These are phyloP conservation scores for Anguilla japonica DNA, from an alignment of 2,113 vertebrate species.

Conservation along the genomic window DNA sequence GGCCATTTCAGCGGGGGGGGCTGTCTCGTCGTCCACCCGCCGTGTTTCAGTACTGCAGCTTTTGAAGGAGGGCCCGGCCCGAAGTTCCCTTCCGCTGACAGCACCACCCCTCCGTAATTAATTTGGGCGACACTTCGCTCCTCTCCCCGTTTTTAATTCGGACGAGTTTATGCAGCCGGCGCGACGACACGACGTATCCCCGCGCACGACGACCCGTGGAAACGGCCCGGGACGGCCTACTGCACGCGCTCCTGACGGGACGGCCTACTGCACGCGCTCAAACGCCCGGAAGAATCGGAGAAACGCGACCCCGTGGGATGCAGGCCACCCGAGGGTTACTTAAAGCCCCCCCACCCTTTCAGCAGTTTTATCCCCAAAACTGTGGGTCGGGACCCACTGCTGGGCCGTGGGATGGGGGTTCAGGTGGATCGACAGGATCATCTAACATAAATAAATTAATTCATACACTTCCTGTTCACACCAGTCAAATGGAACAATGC, in stretches of 20 bases:
- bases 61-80: neutral
- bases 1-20: neutral
- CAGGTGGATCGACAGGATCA: too few relatives aligned
- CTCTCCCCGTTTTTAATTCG: constrained; percentile 33
- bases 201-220: constrained; percentile 58
- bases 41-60: neutral
- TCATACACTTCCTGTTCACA: too few relatives aligned
- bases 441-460: too few relatives aligned
- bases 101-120: constrained; percentile 13
- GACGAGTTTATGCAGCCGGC: constrained; percentile 38
- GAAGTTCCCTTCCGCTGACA: neutral
- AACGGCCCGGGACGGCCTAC: constrained; percentile 49
- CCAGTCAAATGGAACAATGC: too few relatives aligned
- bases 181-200: constrained; percentile 32
- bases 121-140: constrained; percentile 22
- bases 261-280: constrained; percentile 45
- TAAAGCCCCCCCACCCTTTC: too few relatives aligned
- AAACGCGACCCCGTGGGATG: too few relatives aligned
- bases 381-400: too few relatives aligned
- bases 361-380: too few relatives aligned
- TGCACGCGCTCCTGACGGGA: constrained; percentile 52
- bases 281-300: neutral
- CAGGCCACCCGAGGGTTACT: too few relatives aligned
- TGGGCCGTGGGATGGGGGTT: too few relatives aligned
- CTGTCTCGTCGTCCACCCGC: neutral